A percentile compares a stretch with the other conserved stretches of the same genome.
Conservation (phyloP, 2,797 vertebrate species). For the Chelon labrosus region DNA sequence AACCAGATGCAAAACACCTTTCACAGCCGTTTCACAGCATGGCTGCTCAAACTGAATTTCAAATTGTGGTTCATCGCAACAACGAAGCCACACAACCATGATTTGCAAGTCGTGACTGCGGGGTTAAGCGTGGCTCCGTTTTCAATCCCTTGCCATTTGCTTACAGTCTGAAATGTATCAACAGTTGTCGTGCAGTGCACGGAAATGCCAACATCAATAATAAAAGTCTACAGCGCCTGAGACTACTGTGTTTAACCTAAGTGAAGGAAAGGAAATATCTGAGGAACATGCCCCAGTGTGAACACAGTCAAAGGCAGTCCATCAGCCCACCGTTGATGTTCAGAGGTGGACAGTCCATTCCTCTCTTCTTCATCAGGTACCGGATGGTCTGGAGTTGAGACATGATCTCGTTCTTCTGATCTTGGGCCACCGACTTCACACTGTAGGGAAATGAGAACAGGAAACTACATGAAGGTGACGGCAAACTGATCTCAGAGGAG, state of each 20-base stretch:
- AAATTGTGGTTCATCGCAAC: neutral
- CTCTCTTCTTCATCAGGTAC: conserved; percentile 92
- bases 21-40: neutral
- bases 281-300: neutral
- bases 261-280: neutral
- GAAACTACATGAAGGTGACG: neutral
- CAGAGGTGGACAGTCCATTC: conserved; percentile 88
- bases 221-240: neutral
- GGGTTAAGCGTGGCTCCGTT: neutral
- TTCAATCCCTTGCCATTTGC: fast-evolving
- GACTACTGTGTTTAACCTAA: neutral
- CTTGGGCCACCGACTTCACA: conserved; percentile 90
- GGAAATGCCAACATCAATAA: neutral
- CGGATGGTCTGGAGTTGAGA: conserved; percentile 92
- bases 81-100: too few relatives aligned
- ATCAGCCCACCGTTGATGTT: conserved; percentile 79
- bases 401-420: conserved; percentile 95
- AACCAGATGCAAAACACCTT: conserved; percentile 29
- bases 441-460: conserved; percentile 64
- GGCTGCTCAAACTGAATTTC: neutral
- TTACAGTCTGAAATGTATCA: neutral
- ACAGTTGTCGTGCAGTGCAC: neutral
- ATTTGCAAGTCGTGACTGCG: neutral
- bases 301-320: neutral
- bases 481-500: neutral